A percentile compares a stretch with the other conserved stretches of the same genome.
These are phyloP conservation scores for Selenia dentaria DNA, from an alignment of 2,888 invertebrate species.

Conservation along the genomic window DNA sequence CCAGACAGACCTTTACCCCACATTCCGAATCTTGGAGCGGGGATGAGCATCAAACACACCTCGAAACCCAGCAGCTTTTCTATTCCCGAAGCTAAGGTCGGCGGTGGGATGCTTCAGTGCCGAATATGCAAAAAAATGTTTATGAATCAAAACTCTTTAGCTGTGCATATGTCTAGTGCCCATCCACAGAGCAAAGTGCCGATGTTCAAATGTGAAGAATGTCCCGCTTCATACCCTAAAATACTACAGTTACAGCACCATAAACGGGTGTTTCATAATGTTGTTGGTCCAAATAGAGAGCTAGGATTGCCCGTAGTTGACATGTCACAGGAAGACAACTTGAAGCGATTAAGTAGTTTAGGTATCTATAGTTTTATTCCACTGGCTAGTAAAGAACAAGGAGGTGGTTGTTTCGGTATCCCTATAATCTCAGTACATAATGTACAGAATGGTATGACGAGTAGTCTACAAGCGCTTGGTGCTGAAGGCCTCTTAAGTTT, in stretches of 20 bases:
- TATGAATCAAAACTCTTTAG: slow-evolving; percentile 64
- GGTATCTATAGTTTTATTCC: slow-evolving; percentile 91
- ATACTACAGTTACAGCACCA: slow-evolving; percentile 87
- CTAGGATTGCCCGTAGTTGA: slow-evolving; percentile 90
- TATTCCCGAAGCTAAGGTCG: slow-evolving; percentile 73
- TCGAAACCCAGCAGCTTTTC: slow-evolving; percentile 72
- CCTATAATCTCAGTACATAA: slow-evolving; percentile 89
- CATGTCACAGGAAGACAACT: slow-evolving; percentile 87
- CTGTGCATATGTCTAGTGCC: slow-evolving; percentile 68
- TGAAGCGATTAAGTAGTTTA: slow-evolving; percentile 86
- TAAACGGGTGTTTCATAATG: slow-evolving; percentile 78
- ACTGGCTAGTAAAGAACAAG: slow-evolving; percentile 86
- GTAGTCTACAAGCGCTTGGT: slow-evolving; percentile 86
- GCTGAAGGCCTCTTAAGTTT: slow-evolving; percentile 89
- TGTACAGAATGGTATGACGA: slow-evolving; percentile 84
- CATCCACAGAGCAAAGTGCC: slow-evolving; percentile 68
- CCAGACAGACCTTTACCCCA: slow-evolving; percentile 74
- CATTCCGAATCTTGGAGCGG: slow-evolving; percentile 77
- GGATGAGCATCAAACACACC: slow-evolving; percentile 80
- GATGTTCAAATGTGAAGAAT: slow-evolving; percentile 87
- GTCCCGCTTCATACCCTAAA: slow-evolving; percentile 89
- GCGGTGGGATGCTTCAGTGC: slow-evolving; percentile 67
- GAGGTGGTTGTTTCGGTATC: slow-evolving; percentile 87
- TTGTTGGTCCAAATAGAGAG: slow-evolving; percentile 78
- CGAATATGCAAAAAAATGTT: slow-evolving; percentile 78